Percentiles rank a stretch among this genome's conserved stretches.
Evolutionary conservation across 2,888 invertebrate genomes (phyloP).

Genomic region (Nephrotoma appendiculata): DNA sequence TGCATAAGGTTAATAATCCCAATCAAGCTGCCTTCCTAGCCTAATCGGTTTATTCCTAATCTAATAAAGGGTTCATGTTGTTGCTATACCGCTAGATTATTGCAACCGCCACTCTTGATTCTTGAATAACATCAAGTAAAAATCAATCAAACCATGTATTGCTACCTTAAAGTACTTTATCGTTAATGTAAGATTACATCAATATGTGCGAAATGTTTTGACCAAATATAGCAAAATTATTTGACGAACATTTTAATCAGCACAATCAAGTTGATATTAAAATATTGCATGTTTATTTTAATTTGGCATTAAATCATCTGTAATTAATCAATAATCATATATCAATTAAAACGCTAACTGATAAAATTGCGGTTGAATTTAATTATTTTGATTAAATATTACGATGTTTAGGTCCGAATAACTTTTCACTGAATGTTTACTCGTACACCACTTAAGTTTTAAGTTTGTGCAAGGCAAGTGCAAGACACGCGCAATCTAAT

Average conservation of each 20-base stretch:
- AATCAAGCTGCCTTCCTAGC: too few relatives aligned
- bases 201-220: background rate
- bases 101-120: too few relatives aligned
- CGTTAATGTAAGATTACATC: too few relatives aligned
- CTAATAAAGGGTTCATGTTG: too few relatives aligned
- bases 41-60: too few relatives aligned
- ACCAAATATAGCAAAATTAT: background rate
- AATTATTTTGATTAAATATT: background rate
- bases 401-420: background rate
- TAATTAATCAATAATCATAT: background rate
- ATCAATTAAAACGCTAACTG: background rate
- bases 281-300: background rate
- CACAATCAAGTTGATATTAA: background rate
- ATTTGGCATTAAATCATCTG: background rate
- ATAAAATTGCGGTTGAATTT: background rate
- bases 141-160: too few relatives aligned
- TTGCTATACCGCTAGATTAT: too few relatives aligned
- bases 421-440: background rate
- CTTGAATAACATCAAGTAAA: too few relatives aligned
- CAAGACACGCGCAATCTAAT: background rate
- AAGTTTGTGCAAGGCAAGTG: too few relatives aligned
- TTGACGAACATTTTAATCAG: background rate
- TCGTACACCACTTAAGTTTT: too few relatives aligned
- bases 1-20: too few relatives aligned
- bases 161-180: too few relatives aligned